Evolutionary conservation across 2,113 vertebrate species (phyloP).

Genomic region (Marcusenius ussheri): DNA sequence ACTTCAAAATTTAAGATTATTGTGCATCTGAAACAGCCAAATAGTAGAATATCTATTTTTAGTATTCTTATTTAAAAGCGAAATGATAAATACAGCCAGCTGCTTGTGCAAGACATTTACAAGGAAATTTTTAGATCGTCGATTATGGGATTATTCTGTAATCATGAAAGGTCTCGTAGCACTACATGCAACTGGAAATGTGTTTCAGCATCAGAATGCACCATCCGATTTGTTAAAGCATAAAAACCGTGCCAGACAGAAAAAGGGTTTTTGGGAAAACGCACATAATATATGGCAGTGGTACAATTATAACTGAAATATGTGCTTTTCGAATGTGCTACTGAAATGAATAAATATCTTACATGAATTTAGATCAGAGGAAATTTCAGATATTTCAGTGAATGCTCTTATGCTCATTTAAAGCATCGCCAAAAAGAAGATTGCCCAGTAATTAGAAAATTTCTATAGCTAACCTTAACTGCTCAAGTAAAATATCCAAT

Average conservation of each 20-base stretch:
- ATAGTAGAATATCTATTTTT: neutral
- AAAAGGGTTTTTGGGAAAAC: neutral
- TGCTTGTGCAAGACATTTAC: neutral
- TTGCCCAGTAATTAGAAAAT: neutral
- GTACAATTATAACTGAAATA: neutral
- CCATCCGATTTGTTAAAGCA: neutral
- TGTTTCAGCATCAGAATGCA: neutral
- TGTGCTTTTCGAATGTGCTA: neutral
- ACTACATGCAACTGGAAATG: neutral
- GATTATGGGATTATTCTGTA: neutral
- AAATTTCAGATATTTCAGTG: neutral
- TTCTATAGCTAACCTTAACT: neutral
- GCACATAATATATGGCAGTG: neutral
- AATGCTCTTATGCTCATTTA: neutral
- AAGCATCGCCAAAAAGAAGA: neutral
- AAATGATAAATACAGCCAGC: neutral
- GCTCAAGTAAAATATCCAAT: neutral
- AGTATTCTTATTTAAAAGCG: neutral
- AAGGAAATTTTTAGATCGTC: neutral
- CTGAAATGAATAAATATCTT: neutral
- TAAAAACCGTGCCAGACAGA: neutral
- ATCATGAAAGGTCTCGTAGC: neutral
- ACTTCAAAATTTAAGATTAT: neutral
- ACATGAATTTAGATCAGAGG: neutral
- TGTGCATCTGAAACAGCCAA: neutral